phyloP scores from a whole-genome alignment of 2,888 invertebrate species.

The Invenusta paracnida region DNA sequence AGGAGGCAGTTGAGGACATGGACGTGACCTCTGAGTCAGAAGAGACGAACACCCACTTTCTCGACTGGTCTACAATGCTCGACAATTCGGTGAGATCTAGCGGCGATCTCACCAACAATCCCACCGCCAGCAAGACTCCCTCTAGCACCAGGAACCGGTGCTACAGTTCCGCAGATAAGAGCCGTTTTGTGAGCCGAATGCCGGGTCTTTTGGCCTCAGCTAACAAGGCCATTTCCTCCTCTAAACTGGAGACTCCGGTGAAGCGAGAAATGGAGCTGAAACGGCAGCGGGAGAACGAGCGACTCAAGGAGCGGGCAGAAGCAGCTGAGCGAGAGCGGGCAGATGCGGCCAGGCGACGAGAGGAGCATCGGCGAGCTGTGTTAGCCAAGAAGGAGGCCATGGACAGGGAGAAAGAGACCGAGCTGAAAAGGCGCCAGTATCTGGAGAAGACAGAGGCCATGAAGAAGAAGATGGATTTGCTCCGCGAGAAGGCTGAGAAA shows the following conservation, averaged over 20 bases:
- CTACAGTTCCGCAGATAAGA: neutral
- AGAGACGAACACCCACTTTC: neutral
- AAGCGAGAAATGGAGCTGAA: neutral
- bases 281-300: neutral
- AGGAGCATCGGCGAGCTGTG: neutral
- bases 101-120: neutral
- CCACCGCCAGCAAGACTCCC: neutral
- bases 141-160: neutral
- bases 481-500: neutral
- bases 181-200: neutral
- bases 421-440: neutral
- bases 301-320: neutral
- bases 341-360: neutral
- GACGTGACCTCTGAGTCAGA: neutral
- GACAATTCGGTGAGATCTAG: neutral
- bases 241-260: neutral
- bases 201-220: neutral
- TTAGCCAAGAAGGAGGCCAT: neutral
- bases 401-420: neutral
- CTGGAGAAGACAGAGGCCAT: neutral
- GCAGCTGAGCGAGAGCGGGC: neutral
- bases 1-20: neutral
- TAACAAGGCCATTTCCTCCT: neutral
- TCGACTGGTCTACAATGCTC: neutral
- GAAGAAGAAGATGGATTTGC: neutral